These are phyloP conservation scores for Zaprionus ornatus DNA, from an alignment of 1,140 invertebrate species.

Conservation along the genomic window DNA sequence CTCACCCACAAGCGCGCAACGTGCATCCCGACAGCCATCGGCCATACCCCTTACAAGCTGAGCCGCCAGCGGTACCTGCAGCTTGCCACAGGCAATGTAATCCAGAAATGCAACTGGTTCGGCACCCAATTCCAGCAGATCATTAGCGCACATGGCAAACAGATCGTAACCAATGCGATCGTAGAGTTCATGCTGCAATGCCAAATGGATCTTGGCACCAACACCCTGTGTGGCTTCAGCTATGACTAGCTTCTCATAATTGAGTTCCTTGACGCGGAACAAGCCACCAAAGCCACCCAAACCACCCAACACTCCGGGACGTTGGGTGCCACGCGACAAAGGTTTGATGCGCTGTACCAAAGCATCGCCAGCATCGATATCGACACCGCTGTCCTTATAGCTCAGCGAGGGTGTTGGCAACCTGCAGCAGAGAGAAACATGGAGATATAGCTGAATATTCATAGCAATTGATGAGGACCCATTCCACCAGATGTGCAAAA, in stretches of 20 bases:
- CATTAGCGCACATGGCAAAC: conserved; percentile 99
- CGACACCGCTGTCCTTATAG: conserved; percentile 96
- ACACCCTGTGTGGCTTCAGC: conserved; percentile 97
- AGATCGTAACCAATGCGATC: conserved; percentile 96
- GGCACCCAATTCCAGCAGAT: conserved; percentile 96
- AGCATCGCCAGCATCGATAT: conserved; percentile 95
- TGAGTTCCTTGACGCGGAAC: conserved; percentile 90
- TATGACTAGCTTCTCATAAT: conserved; percentile 91
- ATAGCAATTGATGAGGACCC: background rate
- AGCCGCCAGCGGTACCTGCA: conserved; percentile 90
- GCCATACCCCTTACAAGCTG: conserved; percentile 93
- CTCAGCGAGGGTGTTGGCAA: conserved; percentile 86
- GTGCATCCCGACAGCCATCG: conserved; percentile 93
- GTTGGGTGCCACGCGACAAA: conserved; percentile 88
- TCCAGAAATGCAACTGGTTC: conserved; percentile 98
- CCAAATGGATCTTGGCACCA: conserved; percentile 96
- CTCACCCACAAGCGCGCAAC: conserved; percentile 94
- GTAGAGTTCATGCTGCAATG: conserved; percentile 91
- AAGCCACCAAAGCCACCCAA: conserved; percentile 97
- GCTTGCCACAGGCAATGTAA: conserved; percentile 96
- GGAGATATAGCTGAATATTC: background rate
- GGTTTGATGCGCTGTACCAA: conserved; percentile 94
- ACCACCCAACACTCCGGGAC: conserved; percentile 89
- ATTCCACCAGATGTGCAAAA: too few species aligned
- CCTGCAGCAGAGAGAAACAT: conserved; percentile 28